phyloP scores from a whole-genome alignment of 2,113 vertebrate genomes.

The Choloepus hoffmanni region DNA sequence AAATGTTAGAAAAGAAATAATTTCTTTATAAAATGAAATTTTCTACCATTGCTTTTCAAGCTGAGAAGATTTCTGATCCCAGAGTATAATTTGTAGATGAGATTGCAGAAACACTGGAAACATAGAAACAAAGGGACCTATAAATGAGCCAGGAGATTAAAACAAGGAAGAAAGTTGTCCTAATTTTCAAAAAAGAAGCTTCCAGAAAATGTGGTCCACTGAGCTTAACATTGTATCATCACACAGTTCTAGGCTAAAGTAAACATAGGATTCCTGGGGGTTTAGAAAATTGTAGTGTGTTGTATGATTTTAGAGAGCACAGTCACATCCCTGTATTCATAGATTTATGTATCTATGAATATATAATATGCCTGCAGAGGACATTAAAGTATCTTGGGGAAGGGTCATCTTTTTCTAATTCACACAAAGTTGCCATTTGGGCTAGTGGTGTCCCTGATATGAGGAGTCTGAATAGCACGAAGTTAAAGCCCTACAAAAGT shows the following conservation, averaged over 20 bases:
- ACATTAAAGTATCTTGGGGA: neutral
- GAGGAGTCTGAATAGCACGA: neutral
- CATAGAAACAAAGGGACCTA: neutral
- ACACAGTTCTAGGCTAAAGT: neutral
- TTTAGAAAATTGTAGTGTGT: neutral
- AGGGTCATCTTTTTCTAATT: neutral
- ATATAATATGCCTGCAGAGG: neutral
- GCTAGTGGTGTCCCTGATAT: neutral
- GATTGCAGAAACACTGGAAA: neutral
- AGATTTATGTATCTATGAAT: neutral
- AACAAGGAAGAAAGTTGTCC: neutral
- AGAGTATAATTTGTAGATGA: neutral
- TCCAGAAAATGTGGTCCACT: neutral
- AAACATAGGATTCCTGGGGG: neutral
- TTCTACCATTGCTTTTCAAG: neutral
- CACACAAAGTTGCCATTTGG: neutral
- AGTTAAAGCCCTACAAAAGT: neutral
- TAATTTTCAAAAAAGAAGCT: neutral
- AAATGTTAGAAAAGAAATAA: slow-evolving; percentile 18
- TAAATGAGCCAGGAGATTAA: neutral
- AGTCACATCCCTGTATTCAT: neutral
- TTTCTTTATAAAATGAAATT: slow-evolving; percentile 15
- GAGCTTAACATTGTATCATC: neutral
- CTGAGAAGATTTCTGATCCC: neutral
- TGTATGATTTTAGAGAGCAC: neutral